These are phyloP conservation scores for Aphaenogaster floridana DNA, from an alignment of 1,140 invertebrate genomes.

Conservation along the genomic window DNA sequence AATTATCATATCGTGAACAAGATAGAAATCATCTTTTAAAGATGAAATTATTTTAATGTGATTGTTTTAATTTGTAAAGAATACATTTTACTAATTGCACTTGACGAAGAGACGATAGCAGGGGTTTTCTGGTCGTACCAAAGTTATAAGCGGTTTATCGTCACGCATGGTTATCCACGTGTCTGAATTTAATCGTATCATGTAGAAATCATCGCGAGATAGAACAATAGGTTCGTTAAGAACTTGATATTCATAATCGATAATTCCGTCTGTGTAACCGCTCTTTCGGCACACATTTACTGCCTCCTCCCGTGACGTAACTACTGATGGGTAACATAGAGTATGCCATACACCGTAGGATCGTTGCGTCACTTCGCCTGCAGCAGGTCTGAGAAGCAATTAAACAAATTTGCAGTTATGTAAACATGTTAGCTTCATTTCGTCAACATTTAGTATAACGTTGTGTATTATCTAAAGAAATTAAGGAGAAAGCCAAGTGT, in stretches of 20 bases:
- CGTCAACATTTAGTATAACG: background rate
- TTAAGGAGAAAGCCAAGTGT: no score
- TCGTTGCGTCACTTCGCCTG: constrained; percentile 87
- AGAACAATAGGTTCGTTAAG: constrained; percentile 52
- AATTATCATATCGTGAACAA: background rate
- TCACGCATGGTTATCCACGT: constrained; percentile 72
- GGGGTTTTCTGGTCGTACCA: constrained; percentile 50
- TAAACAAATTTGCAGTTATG: background rate
- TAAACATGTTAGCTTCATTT: background rate
- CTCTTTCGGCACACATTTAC: constrained; percentile 67
- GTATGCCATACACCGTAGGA: constrained; percentile 89
- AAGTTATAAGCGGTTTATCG: constrained; percentile 71
- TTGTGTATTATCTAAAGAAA: background rate
- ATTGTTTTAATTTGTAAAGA: background rate
- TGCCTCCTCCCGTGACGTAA: constrained; percentile 59
- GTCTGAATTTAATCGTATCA: constrained; percentile 73
- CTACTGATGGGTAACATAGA: constrained; percentile 86
- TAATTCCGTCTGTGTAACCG: constrained; percentile 71
- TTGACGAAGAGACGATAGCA: constrained; percentile 78
- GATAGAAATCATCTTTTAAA: background rate
- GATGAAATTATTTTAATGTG: background rate
- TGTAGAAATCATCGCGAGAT: constrained; percentile 75
- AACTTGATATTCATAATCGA: background rate
- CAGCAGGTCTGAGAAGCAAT: constrained; percentile 82
- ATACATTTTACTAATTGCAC: constrained; percentile 57